phyloP scores from a whole-genome alignment of 2,797 vertebrate genomes.

The Falco novaeseelandiae region DNA sequence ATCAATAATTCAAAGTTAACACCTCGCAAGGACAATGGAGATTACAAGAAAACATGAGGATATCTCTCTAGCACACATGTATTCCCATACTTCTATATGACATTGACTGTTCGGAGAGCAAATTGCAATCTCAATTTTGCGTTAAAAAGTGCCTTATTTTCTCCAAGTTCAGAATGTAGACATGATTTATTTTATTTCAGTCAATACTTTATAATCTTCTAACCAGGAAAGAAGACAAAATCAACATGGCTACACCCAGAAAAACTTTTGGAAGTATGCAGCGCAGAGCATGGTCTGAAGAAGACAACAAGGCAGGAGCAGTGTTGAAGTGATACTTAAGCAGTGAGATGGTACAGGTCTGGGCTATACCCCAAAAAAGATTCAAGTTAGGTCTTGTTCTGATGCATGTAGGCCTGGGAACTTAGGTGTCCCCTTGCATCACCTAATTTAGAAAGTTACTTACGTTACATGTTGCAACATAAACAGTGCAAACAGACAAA shows the following conservation, averaged over 20 bases:
- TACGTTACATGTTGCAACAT: not conserved
- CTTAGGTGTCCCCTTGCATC: not conserved
- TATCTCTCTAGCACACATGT: not conserved
- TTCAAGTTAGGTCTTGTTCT: not conserved
- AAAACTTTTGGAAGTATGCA: not conserved
- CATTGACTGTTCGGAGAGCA: not conserved
- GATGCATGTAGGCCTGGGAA: not conserved
- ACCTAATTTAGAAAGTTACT: not conserved
- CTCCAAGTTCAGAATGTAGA: not conserved
- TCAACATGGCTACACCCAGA: not conserved
- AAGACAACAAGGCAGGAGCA: not conserved
- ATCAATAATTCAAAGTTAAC: not conserved
- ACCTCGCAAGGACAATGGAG: not conserved
- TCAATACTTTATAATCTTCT: not conserved
- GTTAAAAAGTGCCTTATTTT: not conserved
- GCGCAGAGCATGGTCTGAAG: not conserved
- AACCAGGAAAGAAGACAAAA: not conserved
- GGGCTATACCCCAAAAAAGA: not conserved
- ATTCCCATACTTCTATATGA: not conserved
- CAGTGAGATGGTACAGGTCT: not conserved
- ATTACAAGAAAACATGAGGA: not conserved
- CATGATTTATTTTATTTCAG: not conserved
- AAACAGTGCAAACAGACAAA: not conserved
- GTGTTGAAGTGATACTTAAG: not conserved
- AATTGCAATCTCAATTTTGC: not conserved